Evolutionary conservation across 2,888 invertebrate genomes (phyloP).

Genomic region (Mesorhabditis sp.): DNA sequence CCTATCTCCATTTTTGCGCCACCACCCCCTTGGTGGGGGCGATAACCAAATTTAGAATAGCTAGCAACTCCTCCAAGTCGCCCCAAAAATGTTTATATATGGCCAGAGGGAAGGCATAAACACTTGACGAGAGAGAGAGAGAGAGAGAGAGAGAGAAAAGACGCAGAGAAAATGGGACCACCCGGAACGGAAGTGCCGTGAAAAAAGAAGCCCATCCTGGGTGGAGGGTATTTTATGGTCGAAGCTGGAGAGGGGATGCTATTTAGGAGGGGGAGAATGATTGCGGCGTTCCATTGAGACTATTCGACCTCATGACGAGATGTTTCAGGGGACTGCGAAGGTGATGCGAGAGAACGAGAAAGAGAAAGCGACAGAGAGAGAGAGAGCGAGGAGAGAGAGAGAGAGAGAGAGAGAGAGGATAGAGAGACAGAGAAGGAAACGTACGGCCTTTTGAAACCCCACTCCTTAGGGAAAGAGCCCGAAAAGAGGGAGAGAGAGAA

Average conservation of each 20-base stretch:
- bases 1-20: too few relatives aligned
- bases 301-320: too few relatives aligned
- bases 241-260: conserved; percentile 15
- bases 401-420: neutral
- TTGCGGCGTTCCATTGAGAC: conserved; percentile 4
- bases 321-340: too few relatives aligned
- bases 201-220: conserved; percentile 17
- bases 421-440: neutral
- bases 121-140: neutral
- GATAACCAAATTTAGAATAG: too few relatives aligned
- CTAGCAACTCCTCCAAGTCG: too few relatives aligned
- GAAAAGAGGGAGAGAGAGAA: neutral
- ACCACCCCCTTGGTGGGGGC: too few relatives aligned
- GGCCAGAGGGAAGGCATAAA: neutral
- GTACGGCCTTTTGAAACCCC: neutral
- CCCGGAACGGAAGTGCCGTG: conserved; percentile 17
- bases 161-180: conserved; percentile 9
- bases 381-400: neutral
- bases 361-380: neutral
- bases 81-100: neutral
- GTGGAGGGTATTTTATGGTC: neutral
- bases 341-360: neutral
- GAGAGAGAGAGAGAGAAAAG: conserved; percentile 6
- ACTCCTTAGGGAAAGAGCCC: neutral
- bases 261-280: conserved; percentile 19